These are phyloP conservation scores for Catocala nupta DNA, from an alignment of 2,888 invertebrate genomes.

Conservation along the genomic window DNA sequence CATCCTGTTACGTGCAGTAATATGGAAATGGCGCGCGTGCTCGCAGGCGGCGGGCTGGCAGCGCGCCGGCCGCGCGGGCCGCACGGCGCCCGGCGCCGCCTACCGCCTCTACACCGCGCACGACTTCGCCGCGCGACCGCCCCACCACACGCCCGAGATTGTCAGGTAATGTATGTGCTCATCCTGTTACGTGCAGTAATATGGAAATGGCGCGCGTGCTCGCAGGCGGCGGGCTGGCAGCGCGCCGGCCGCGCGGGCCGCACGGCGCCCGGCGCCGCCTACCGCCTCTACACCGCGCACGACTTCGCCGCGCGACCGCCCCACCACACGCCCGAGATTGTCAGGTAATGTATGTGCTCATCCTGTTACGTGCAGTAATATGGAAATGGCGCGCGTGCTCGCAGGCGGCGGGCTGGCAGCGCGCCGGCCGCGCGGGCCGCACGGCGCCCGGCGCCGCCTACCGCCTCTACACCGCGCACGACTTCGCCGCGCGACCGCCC, in stretches of 20 bases:
- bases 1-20: not conserved
- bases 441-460: slow-evolving; percentile 95
- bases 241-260: slow-evolving; percentile 97
- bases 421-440: slow-evolving; percentile 97
- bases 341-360: slow-evolving; percentile 60
- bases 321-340: slow-evolving; percentile 95
- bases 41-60: slow-evolving; percentile 98
- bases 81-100: slow-evolving; percentile 94
- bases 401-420: slow-evolving; percentile 97
- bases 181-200: not conserved
- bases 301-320: slow-evolving; percentile 91
- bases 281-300: slow-evolving; percentile 93
- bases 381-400: slow-evolving; percentile 89
- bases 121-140: slow-evolving; percentile 91
- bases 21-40: slow-evolving; percentile 85
- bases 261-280: slow-evolving; percentile 94
- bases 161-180: slow-evolving; percentile 61
- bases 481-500: slow-evolving; percentile 90
- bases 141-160: slow-evolving; percentile 95
- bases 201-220: slow-evolving; percentile 87
- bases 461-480: slow-evolving; percentile 93
- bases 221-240: slow-evolving; percentile 98
- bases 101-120: slow-evolving; percentile 94
- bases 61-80: slow-evolving; percentile 96
- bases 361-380: not conserved